Evolutionary conservation across 2,888 invertebrate genomes (phyloP), one percentile per base, ranked within the genome.

Genomic region (Plebejus argus): DNA sequence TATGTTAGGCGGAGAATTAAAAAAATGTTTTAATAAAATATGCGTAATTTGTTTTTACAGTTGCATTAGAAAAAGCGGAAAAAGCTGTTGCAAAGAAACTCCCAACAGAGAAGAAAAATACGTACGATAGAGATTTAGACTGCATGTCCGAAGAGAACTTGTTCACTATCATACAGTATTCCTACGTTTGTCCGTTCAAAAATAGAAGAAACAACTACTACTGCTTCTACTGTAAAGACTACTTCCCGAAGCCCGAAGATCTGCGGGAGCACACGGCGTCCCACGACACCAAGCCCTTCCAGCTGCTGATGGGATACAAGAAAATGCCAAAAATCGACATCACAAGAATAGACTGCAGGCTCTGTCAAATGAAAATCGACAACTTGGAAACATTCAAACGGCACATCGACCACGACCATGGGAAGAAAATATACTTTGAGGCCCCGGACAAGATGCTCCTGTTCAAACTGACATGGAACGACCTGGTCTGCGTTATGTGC

Each of bases 141-240:
- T 92, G 92, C 76, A 93, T 93, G 93, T 89, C 92, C 0, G 93
- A 93, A 76, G 92, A 93, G 58, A 94, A 94, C 45, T 84, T 93
- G 0, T 84, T 93, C 0, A 93, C 92, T 0, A 90, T 93, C 53
- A 90, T 93, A 39, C 92, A 93, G 33, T 90, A 92, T 74, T 94
- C 93, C 0, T 93, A 90, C 70, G 93, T 92, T 0, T 91, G 91
- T 20, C 93, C 93, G 0, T 94, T 94, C 82, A 92, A 93, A 76
- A 93, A 93, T 79, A 80, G 93, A 78, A 79, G 92, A 3, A 94
- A 93, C 49, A 93, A 93, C 76, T 93, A 93, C 76, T 93, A 93
- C 77, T 94, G 93, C 76, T 94, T 92, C 81, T 94, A 94, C 78
- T 94, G 93, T 79, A 92, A 92, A 61, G 92, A 93, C 56, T 92